Conservation (phyloP, 1,140 invertebrate genomes). For the Andrena cerasifolii region DNA sequence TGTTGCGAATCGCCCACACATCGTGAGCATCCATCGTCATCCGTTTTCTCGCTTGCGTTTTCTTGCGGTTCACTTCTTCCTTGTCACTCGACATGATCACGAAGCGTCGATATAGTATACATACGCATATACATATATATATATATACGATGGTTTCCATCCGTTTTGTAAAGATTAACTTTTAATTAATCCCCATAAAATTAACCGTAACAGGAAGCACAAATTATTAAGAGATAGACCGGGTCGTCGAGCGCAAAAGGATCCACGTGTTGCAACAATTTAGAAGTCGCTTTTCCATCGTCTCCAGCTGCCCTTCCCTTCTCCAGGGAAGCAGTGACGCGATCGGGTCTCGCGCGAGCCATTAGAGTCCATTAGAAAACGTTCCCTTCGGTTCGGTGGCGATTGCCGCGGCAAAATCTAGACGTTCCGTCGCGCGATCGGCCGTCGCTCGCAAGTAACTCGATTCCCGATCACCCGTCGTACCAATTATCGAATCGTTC, state of each 20-base stretch:
- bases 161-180: slow-evolving; percentile 36
- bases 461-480: no score
- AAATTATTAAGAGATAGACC: slow-evolving; percentile 64
- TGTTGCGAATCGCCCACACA: slow-evolving; percentile 17
- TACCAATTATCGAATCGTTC: not conserved
- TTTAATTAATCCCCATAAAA: slow-evolving; percentile 54
- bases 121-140: no score
- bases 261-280: slow-evolving; percentile 64
- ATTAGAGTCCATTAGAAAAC: not conserved
- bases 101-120: slow-evolving; percentile 8
- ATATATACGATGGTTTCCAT: slow-evolving; percentile 36
- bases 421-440: slow-evolving; percentile 2
- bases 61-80: slow-evolving; percentile 1
- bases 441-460: not conserved
- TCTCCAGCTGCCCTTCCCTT: slow-evolving; percentile 25
- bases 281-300: slow-evolving; percentile 16
- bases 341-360: not conserved
- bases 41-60: not conserved
- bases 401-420: no score
- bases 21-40: slow-evolving; percentile 16
- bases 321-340: not conserved
- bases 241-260: slow-evolving; percentile 65
- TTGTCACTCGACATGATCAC: slow-evolving; percentile 16
- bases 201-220: slow-evolving; percentile 52
- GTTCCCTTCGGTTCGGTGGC: not conserved